Base-by-base conservation (phyloP, 2,888 invertebrate species). In the Hypercompe scribonia region DNA sequence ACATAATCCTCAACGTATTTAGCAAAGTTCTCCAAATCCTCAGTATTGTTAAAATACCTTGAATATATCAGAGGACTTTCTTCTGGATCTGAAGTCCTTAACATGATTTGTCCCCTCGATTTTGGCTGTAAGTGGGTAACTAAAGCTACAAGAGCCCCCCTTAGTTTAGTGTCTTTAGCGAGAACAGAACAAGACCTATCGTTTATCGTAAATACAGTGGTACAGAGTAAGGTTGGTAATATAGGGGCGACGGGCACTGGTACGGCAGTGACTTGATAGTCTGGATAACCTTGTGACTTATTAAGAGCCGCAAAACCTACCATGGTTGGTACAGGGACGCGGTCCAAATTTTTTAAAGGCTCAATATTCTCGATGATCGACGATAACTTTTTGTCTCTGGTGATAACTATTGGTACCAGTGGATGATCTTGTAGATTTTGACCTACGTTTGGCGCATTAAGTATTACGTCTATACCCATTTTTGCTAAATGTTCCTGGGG, bases 351-450 rank as follows among this genome's bases (percentile, higher is more conserved):
- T 0, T 28, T 66, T 0, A 92, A 78, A 7, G 79, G 46, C 15
- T 89, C 85, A 0, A 88, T 36, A 50, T 88, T 88, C 0, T 88
- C 81, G 0, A 77, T 15, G 0, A 86, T 64, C 2, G 88, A 80
- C 13, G 63, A 39, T 0, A 78, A 33, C 36, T 76, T 74, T 31
- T 81, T 82, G 21, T 84, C 78, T 0, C 82, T 89, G 3, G 86
- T 80, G 54, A 92, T 34, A 8, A 83, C 15, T 1, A 92, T 54
- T 3, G 88, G 85, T 36, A 89, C 79, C n/a, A 90, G 13, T 3
- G 87, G 69, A 65, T 93, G 93, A 70, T 93, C 91, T 80, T 90
- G 90, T 50, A 92, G 80, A 73, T 92, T 91, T 67, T 83, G 75
- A 0, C 93, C 93, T 2, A 93, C 91, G 10, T 86, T 83, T 28